phyloP scores from a whole-genome alignment of 2,888 invertebrate species.

The Lycophotia porphyrea region DNA sequence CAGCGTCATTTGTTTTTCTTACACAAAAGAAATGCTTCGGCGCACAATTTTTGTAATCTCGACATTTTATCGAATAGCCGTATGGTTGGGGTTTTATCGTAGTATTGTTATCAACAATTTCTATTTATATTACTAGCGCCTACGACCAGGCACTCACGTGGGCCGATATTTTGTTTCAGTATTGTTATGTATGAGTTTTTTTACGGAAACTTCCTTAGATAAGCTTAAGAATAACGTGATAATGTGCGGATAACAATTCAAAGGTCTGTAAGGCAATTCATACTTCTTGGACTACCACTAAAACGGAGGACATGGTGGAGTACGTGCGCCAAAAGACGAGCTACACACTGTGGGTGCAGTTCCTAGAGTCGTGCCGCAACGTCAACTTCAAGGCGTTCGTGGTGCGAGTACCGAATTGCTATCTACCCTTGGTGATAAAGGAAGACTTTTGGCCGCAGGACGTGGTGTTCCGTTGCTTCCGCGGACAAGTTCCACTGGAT shows the following conservation, averaged over 20 bases:
- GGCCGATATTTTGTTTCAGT: slow-evolving; percentile 45
- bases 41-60: slow-evolving; percentile 63
- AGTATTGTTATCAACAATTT: slow-evolving; percentile 62
- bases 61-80: slow-evolving; percentile 59
- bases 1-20: slow-evolving; percentile 52
- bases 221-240: background rate
- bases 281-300: too few species aligned
- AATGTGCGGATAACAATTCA: background rate
- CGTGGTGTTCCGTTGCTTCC: too few species aligned
- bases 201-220: slow-evolving; percentile 7
- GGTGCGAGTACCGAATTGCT: too few species aligned
- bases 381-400: too few species aligned
- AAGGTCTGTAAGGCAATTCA: background rate
- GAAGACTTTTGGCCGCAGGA: too few species aligned
- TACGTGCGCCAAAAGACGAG: too few species aligned
- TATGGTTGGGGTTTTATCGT: slow-evolving; percentile 57
- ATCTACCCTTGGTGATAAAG: too few species aligned
- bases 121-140: slow-evolving; percentile 62
- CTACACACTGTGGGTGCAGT: too few species aligned
- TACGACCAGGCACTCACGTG: slow-evolving; percentile 53
- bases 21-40: slow-evolving; percentile 49
- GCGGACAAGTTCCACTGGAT: too few species aligned
- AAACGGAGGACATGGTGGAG: too few species aligned
- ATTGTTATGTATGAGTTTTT: slow-evolving; percentile 6
- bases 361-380: too few species aligned